A percentile compares a stretch with the other conserved stretches of the same genome.
phyloP scores from a whole-genome alignment of 1,140 invertebrate species.

The Harlomillsia oculata region DNA sequence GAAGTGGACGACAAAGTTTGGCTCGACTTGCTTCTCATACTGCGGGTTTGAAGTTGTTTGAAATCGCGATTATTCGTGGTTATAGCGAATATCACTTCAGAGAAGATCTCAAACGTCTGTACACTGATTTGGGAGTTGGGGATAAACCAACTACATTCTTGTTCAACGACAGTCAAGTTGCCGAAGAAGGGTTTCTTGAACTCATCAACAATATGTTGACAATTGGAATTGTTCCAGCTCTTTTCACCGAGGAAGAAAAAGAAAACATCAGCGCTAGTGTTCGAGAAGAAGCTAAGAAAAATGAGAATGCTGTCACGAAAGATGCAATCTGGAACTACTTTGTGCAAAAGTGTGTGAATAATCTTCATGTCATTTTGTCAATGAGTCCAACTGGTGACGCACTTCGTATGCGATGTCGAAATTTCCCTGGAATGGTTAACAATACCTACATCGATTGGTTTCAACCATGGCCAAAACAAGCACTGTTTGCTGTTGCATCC shows the following conservation, averaged over 20 bases:
- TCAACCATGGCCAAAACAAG: constrained; percentile 81
- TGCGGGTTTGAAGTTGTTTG: constrained; percentile 67
- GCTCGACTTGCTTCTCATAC: constrained; percentile 62
- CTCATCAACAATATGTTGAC: constrained; percentile 82
- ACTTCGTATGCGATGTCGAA: constrained; percentile 68
- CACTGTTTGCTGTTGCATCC: constrained; percentile 70
- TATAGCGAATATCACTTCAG: constrained; percentile 72
- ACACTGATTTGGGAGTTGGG: constrained; percentile 62
- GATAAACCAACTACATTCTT: constrained; percentile 70
- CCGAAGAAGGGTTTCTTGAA: constrained; percentile 63
- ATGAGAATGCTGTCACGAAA: constrained; percentile 58
- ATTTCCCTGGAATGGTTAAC: constrained; percentile 83
- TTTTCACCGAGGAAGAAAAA: constrained; percentile 71
- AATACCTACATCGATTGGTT: constrained; percentile 91
- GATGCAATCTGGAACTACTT: constrained; percentile 78
- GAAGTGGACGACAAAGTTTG: constrained; percentile 69
- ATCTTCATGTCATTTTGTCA: constrained; percentile 78
- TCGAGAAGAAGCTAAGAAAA: constrained; percentile 55
- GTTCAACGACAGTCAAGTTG: constrained; percentile 68
- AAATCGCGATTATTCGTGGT: constrained; percentile 67
- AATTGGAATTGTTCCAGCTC: constrained; percentile 68
- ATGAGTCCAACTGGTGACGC: constrained; percentile 78
- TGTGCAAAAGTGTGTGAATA: constrained; percentile 59
- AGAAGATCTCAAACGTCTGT: constrained; percentile 73
- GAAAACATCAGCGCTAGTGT: constrained; percentile 59